phyloP scores from a whole-genome alignment of 2,797 vertebrate genomes.

The Pseudopleuronectes americanus region DNA sequence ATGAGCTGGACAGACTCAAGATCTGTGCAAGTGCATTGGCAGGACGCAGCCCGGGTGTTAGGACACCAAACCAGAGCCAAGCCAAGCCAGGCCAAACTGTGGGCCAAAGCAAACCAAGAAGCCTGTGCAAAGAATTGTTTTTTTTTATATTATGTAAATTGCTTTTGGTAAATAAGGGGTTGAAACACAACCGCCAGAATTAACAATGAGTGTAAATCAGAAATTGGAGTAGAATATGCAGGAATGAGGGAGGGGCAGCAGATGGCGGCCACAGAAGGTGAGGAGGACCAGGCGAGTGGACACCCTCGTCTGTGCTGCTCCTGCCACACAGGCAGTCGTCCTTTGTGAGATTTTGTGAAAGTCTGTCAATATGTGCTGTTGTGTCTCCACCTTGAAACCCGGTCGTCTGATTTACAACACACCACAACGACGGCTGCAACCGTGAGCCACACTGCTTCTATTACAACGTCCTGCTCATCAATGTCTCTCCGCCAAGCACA shows the following conservation, averaged over 20 bases:
- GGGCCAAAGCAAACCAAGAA: constrained; percentile 44
- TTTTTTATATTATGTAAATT: constrained; percentile 67
- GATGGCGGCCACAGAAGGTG: constrained; percentile 80
- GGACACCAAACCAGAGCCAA: constrained; percentile 46
- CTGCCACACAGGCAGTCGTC: constrained; percentile 24
- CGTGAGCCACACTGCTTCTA: background rate
- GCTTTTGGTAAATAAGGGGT: constrained; percentile 50
- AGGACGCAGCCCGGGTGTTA: constrained; percentile 30
- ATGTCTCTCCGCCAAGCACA: no score
- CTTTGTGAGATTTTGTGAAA: constrained; percentile 23
- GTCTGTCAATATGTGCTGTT: constrained; percentile 10
- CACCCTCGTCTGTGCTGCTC: constrained; percentile 53
- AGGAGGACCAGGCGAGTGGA: constrained; percentile 64
- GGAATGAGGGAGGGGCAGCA: constrained; percentile 61
- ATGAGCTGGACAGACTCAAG: constrained; percentile 59
- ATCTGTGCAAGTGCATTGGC: constrained; percentile 58
- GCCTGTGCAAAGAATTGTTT: constrained; percentile 43
- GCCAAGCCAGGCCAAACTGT: constrained; percentile 11
- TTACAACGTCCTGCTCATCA: background rate
- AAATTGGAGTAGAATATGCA: constrained; percentile 68
- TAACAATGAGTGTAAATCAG: constrained; percentile 66
- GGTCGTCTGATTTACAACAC: background rate
- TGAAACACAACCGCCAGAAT: constrained; percentile 42
- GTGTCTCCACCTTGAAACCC: background rate
- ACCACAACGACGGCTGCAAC: background rate